Evolutionary conservation across 2,888 invertebrate species (phyloP).

Genomic region (Andrena hattorfiana): DNA sequence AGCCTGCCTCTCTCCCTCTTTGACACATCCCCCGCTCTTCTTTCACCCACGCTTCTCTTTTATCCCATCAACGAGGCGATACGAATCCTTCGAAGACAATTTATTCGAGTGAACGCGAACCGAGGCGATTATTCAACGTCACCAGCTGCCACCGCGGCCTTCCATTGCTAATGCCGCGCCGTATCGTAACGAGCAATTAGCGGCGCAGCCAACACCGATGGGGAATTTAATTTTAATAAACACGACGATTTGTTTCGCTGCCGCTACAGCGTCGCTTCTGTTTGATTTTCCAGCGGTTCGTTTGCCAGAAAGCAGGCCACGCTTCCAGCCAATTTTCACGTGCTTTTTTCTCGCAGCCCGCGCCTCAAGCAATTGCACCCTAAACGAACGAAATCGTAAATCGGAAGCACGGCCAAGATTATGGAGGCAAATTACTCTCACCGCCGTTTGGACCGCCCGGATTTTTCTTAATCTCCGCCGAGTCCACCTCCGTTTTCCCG

Average conservation of each 20-base stretch:
- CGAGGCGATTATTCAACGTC: not conserved
- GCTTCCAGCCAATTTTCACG: not conserved
- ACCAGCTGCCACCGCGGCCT: not conserved
- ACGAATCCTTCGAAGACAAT: not conserved
- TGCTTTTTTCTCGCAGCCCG: not conserved
- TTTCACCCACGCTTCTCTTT: not conserved
- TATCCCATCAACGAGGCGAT: not conserved
- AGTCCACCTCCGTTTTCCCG: not conserved
- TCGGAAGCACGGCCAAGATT: not conserved
- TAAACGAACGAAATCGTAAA: conserved; percentile 22
- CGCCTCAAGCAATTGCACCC: not conserved
- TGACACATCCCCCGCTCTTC: not conserved
- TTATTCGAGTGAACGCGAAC: not conserved
- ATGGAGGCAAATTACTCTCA: conserved; percentile 12
- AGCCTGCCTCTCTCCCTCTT: conserved; percentile 4
- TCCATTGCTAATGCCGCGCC: not conserved
- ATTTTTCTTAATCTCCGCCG: conserved; percentile 27
- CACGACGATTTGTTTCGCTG: too few species aligned
- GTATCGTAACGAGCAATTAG: conserved; percentile 9
- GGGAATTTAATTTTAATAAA: conserved; percentile 7
- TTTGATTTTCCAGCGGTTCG: not conserved
- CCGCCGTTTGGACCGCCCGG: not conserved
- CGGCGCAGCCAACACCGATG: not conserved
- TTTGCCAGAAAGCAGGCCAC: not conserved
- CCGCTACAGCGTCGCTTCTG: not conserved